These are phyloP conservation scores for Anarrhichthys ocellatus DNA, from an alignment of 2,113 vertebrate genomes.

Conservation along the genomic window DNA sequence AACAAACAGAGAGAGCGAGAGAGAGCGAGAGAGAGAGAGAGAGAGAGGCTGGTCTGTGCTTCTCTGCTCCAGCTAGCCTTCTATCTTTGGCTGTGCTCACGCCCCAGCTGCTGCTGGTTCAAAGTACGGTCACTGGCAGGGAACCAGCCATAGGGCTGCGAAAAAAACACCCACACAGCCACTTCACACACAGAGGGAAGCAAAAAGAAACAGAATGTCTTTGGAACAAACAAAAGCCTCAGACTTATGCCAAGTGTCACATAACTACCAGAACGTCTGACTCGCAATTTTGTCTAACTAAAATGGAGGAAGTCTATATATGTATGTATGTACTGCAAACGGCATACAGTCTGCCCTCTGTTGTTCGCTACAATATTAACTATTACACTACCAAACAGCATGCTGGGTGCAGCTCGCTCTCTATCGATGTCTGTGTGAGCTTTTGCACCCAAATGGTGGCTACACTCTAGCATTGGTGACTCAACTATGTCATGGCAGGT, in stretches of 20 bases:
- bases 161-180: slow-evolving; percentile 73
- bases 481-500: not conserved
- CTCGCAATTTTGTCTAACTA: not conserved
- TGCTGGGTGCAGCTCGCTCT: not conserved
- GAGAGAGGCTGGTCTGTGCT: slow-evolving; percentile 19
- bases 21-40: slow-evolving; percentile 42
- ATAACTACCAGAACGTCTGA: not conserved
- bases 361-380: not conserved
- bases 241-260: slow-evolving; percentile 38
- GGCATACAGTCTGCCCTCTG: not conserved
- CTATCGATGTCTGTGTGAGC: not conserved
- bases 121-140: slow-evolving; percentile 86
- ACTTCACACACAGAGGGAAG: slow-evolving; percentile 64
- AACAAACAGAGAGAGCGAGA: slow-evolving; percentile 1
- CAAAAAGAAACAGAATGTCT: slow-evolving; percentile 74
- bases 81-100: slow-evolving; percentile 80
- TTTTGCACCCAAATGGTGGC: not conserved
- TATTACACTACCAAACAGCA: not conserved
- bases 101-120: slow-evolving; percentile 85
- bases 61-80: slow-evolving; percentile 59
- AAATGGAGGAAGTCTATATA: not conserved
- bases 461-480: not conserved
- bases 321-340: not conserved
- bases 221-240: slow-evolving; percentile 56
- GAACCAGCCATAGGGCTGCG: slow-evolving; percentile 69